Evolutionary conservation across 1,140 invertebrate species (phyloP), one percentile per base, ranked within the genome.

Genomic region (Drosophila ogumai): DNA sequence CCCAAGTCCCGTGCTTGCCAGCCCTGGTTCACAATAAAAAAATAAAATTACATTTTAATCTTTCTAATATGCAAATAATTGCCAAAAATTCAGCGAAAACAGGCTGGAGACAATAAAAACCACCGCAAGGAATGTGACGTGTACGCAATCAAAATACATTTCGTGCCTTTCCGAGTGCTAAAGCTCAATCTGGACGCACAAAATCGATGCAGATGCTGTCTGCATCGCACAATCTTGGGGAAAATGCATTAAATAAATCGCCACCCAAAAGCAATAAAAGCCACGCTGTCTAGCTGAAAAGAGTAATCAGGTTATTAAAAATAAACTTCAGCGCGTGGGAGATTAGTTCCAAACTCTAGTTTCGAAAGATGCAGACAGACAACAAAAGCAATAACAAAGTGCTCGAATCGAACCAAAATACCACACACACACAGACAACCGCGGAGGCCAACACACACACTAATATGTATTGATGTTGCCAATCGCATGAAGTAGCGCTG

Each of bases 311-410:
- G 13, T 38, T 34, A n/a, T 7, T 40, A 25, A 22, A 38, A 46
- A 34, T 28, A 57, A 32, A 17, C 43, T 32, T 5, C 6, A n/a
- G 9, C 3, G 4, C 12, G 31, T 13, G 13, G 28, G 15, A 64
- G 31, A 64, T 15, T 3, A 31, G n/a, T 32, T 54, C 34, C 54
- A 46, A 44, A 25, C 28, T 71, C 28, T 8, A 34, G 47, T 69
- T 47, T 34, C 54, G 38, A 67, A 66, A 75, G 36, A 72, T 74
- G 81, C 81, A 75, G 40, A 79, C 52, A 60, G 71, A 90, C 67
- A 84, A 68, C 78, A 76, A 85, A 81, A 90, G 81, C 85, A 88
- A 90, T 90, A 85, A 85, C 78, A 90, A 88, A 73, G 81, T 81
- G 85, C 78, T 85, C 60, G 69, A 75, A 85, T 79, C 60, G 69